phyloP scores from a whole-genome alignment of 2,113 vertebrate genomes.

The Poicephalus gulielmi region DNA sequence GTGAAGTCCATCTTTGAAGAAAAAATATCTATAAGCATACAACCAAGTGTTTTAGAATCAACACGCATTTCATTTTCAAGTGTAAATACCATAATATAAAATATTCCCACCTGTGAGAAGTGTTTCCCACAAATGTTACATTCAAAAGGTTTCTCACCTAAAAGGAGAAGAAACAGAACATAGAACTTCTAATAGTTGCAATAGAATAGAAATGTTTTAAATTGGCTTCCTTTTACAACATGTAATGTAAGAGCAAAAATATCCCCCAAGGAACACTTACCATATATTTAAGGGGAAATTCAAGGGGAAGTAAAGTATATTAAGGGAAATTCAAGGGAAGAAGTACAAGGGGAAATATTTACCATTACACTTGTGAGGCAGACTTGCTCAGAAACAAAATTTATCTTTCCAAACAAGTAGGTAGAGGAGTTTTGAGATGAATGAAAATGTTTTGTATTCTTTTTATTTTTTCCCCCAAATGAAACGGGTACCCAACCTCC shows the following conservation, averaged over 20 bases:
- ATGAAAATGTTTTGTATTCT: background rate
- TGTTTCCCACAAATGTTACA: constrained; percentile 96
- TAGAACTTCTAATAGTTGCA: constrained; percentile 45
- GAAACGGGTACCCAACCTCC: background rate
- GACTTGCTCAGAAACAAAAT: background rate
- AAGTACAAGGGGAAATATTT: background rate
- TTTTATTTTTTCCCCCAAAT: background rate
- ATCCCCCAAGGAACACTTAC: constrained; percentile 16
- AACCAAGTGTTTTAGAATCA: background rate
- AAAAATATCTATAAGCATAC: background rate
- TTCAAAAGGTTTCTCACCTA: constrained; percentile 98
- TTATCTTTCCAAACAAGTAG: background rate
- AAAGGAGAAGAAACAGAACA: constrained; percentile 70
- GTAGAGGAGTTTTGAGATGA: background rate
- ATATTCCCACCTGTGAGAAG: constrained; percentile 93
- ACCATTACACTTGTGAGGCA: background rate
- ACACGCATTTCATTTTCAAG: constrained; percentile 49
- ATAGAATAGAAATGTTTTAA: constrained; percentile 13
- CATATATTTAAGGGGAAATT: background rate
- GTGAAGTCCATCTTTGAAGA: background rate
- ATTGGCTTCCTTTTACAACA: background rate
- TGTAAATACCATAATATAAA: constrained; percentile 62
- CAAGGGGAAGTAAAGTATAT: background rate
- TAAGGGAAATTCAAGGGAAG: background rate
- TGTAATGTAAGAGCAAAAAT: background rate